These are phyloP conservation scores for Stenodera caucasica DNA, from an alignment of 2,888 invertebrate genomes.

Conservation along the genomic window DNA sequence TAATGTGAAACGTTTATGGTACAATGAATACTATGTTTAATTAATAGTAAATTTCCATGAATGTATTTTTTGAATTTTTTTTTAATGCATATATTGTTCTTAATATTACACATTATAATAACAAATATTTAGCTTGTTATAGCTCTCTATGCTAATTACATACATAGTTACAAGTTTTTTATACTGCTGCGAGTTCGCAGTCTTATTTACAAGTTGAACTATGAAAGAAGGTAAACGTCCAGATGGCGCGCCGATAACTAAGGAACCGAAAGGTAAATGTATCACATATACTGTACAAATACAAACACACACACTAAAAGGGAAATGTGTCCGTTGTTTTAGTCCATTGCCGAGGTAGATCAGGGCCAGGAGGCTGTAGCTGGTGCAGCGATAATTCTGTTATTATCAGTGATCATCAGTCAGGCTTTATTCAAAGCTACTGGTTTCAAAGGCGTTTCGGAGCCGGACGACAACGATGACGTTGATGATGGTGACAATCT, in stretches of 20 bases:
- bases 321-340: slow-evolving; percentile 47
- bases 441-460: slow-evolving; percentile 59
- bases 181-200: slow-evolving; percentile 49
- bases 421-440: slow-evolving; percentile 56
- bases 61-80: slow-evolving; percentile 29
- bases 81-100: slow-evolving; percentile 40
- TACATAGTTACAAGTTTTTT: slow-evolving; percentile 56
- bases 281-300: slow-evolving; percentile 55
- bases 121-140: slow-evolving; percentile 52
- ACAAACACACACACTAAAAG: slow-evolving; percentile 37
- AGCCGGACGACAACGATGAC: slow-evolving; percentile 61
- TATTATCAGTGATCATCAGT: slow-evolving; percentile 32
- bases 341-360: slow-evolving; percentile 51
- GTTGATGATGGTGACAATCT: slow-evolving; percentile 67
- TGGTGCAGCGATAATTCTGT: slow-evolving; percentile 24
- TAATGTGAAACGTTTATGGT: slow-evolving; percentile 35
- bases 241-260: slow-evolving; percentile 41
- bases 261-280: slow-evolving; percentile 53
- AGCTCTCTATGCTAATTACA: slow-evolving; percentile 52
- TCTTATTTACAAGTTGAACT: slow-evolving; percentile 40
- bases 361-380: slow-evolving; percentile 44
- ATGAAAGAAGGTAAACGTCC: slow-evolving; percentile 32
- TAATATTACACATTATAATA: slow-evolving; percentile 52
- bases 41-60: slow-evolving; percentile 36
- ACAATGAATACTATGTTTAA: slow-evolving; percentile 36